phyloP scores from a whole-genome alignment of 2,113 vertebrate genomes.

The Catharus bicknelli region DNA sequence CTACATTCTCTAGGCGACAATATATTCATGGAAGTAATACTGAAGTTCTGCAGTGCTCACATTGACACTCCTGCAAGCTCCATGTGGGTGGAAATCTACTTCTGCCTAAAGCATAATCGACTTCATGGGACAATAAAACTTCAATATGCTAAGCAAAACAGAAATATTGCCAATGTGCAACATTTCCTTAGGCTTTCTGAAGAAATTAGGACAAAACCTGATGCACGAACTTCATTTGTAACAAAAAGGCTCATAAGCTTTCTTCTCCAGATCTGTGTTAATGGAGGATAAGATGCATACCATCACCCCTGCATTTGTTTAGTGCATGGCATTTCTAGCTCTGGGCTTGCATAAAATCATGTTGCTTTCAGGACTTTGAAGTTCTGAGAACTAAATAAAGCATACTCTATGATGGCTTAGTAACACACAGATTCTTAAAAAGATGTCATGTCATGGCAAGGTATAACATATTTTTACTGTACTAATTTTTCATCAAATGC shows the following conservation, averaged over 20 bases:
- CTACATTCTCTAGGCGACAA: not conserved
- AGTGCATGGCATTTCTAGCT: not conserved
- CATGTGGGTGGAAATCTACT: not conserved
- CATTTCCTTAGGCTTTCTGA: not conserved
- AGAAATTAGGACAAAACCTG: not conserved
- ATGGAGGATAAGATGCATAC: not conserved
- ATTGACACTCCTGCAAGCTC: not conserved
- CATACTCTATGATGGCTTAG: not conserved
- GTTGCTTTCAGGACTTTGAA: not conserved
- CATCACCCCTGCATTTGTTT: not conserved
- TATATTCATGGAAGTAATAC: not conserved
- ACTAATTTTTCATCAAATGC: not conserved
- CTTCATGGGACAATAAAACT: not conserved
- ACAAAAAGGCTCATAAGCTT: not conserved
- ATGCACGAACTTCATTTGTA: not conserved
- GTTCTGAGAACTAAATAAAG: constrained; percentile 3
- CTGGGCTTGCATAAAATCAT: not conserved
- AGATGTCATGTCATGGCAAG: not conserved
- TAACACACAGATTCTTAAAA: not conserved
- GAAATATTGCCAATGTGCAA: not conserved
- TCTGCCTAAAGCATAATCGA: not conserved
- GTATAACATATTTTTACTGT: not conserved
- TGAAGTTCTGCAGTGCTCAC: not conserved
- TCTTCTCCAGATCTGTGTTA: not conserved
- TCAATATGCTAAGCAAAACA: not conserved